These are phyloP conservation scores for Campopleginae sp. DNA, from an alignment of 2,888 invertebrate genomes.

Conservation along the genomic window DNA sequence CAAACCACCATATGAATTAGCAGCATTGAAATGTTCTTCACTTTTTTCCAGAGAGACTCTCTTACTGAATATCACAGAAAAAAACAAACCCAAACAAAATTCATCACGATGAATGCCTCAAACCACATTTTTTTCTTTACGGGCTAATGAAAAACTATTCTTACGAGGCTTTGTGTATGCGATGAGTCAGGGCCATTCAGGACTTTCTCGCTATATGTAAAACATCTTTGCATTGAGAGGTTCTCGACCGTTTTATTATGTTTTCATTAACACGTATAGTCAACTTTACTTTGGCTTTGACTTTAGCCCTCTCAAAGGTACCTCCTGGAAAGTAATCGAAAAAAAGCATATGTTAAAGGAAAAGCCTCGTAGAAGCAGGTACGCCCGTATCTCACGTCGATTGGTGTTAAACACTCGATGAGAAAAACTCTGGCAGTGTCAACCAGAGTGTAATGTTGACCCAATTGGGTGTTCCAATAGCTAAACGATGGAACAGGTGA, in stretches of 20 bases:
- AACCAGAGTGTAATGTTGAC: conserved; percentile 2
- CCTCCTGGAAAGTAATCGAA: neutral
- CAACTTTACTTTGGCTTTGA: neutral
- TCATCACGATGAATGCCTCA: neutral
- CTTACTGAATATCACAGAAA: neutral
- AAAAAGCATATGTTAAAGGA: neutral
- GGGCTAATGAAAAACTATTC: neutral
- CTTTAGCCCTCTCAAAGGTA: neutral
- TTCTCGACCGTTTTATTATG: neutral
- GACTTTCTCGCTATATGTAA: neutral
- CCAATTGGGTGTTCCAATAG: neutral
- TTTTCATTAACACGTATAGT: neutral
- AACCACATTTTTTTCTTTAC: neutral
- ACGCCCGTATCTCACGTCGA: neutral
- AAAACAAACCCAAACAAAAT: neutral
- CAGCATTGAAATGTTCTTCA: neutral
- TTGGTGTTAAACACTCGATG: neutral
- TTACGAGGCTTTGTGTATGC: neutral
- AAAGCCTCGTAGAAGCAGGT: neutral
- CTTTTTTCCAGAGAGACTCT: neutral
- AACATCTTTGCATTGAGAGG: conserved; percentile 6
- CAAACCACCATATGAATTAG: neutral
- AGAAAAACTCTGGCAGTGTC: neutral
- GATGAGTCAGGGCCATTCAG: neutral
- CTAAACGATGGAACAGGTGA: neutral